phyloP scores from a whole-genome alignment of 2,888 invertebrate genomes.

The Leucania comma region DNA sequence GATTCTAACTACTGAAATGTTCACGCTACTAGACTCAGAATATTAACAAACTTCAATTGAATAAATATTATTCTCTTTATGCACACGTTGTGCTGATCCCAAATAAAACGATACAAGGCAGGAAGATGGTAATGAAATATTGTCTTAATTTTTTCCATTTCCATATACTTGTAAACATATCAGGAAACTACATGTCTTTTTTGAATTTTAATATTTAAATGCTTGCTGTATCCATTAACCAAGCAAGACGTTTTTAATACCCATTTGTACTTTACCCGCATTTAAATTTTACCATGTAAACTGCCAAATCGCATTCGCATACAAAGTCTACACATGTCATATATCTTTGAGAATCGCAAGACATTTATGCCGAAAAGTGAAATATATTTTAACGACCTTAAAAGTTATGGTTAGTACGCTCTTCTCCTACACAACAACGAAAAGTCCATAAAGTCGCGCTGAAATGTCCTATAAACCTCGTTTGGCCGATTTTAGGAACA shows the following conservation, averaged over 20 bases:
- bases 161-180: not conserved
- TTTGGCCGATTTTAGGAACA: constrained; percentile 65
- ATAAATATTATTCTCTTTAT: too few relatives aligned
- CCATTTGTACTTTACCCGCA: constrained; percentile 18
- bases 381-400: constrained; percentile 69
- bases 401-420: constrained; percentile 67
- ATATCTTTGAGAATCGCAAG: constrained; percentile 64
- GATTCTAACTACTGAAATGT: not conserved
- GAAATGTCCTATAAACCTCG: constrained; percentile 72
- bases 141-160: constrained; percentile 8
- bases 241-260: constrained; percentile 4
- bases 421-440: constrained; percentile 56
- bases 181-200: not conserved
- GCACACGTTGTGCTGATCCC: too few relatives aligned
- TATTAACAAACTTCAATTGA: too few relatives aligned
- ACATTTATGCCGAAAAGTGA: constrained; percentile 53
- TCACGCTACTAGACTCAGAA: not conserved
- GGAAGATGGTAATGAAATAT: too few relatives aligned
- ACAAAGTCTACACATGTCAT: constrained; percentile 57
- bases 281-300: constrained; percentile 14
- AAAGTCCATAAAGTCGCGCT: constrained; percentile 64
- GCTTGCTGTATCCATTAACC: not conserved
- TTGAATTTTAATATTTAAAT: not conserved
- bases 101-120: too few relatives aligned
- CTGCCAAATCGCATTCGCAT: constrained; percentile 29